Evolutionary conservation across 2,113 vertebrate species (phyloP).

Genomic region (Thalassarche chlororhynchos): DNA sequence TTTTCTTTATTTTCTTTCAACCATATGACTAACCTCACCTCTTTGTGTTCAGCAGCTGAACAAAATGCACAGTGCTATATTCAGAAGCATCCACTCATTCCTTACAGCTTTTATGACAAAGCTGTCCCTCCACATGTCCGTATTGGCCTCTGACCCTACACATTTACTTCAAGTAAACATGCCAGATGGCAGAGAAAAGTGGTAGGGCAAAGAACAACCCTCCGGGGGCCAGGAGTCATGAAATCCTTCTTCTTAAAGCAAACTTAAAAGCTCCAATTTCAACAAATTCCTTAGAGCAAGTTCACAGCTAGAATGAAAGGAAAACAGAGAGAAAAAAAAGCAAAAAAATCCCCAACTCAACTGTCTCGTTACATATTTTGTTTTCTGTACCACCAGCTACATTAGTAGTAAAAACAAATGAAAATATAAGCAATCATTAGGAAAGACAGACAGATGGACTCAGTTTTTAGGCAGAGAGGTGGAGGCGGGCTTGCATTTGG

Average conservation of each 20-base stretch:
- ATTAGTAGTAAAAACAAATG: conserved; percentile 25
- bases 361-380: conserved; percentile 37
- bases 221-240: conserved; percentile 57
- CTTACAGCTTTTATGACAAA: conserved; percentile 73
- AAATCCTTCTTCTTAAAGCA: conserved; percentile 72
- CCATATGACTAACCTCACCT: conserved; percentile 34
- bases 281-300: conserved; percentile 60
- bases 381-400: conserved; percentile 46
- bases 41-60: conserved; percentile 56
- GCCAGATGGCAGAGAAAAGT: conserved; percentile 82
- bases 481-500: conserved; percentile 4
- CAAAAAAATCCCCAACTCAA: not conserved
- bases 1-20: conserved; percentile 64
- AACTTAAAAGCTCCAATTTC: conserved; percentile 74
- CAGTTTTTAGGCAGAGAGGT: conserved; percentile 14
- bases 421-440: conserved; percentile 46
- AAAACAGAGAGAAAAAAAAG: not conserved
- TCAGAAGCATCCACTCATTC: conserved; percentile 59
- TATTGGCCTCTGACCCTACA: conserved; percentile 75
- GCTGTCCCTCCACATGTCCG: conserved; percentile 78
- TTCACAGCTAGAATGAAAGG: conserved; percentile 22
- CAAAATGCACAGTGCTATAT: conserved; percentile 43
- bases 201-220: conserved; percentile 73
- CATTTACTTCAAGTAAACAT: conserved; percentile 80
- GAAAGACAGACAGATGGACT: conserved; percentile 67